Evolutionary conservation across 2,797 vertebrate genomes (phyloP), one percentile per base, ranked within the genome.

Genomic region (Ispidina lecontei): DNA sequence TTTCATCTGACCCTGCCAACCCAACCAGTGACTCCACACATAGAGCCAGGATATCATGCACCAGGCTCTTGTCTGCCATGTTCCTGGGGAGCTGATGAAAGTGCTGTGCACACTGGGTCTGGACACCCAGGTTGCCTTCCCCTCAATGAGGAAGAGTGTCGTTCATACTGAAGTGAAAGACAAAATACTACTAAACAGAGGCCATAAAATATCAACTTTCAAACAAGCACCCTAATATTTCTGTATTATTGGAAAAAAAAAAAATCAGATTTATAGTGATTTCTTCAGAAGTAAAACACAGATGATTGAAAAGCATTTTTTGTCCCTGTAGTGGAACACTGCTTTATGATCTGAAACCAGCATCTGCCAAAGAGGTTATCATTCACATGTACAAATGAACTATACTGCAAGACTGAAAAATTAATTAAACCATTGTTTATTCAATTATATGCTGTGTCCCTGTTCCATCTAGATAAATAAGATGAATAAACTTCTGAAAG

Each of bases 371-470:
- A 87, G 51, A 72, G 35, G 4, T 51, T 47, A 2, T 64, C n/a
- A 31, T 25, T 85, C 69, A 31, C 47, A 19, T 1, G 29, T 67
- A 62, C 10, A 60, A 84, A 81, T 59, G 29, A 83, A 62, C 41
- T 56, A 43, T 14, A 47, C 19, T 55, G 65, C 55, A 83, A 83
- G 25, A 77, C 0, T 77, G 78, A 83, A 87, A 89, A 87, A 77
- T 71, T 93, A 89, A 84, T 90, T 83, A 59, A 84, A 58, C 25
- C 31, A 72, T 6, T 91, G 65, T 91, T 93, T 72, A 90, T 89
- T 89, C 84, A 89, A 74, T 85, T 93, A 75, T 20, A 47, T 65
- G 49, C 31, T 62, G 23, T 80, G 72, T 35, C 31, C 62, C 75
- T 62, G 14, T 63, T 87, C 70, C 7, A 47, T 51, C 65, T 87